Base-by-base conservation (phyloP, 2,888 invertebrate genomes). In the Cyclophora albipunctata region DNA sequence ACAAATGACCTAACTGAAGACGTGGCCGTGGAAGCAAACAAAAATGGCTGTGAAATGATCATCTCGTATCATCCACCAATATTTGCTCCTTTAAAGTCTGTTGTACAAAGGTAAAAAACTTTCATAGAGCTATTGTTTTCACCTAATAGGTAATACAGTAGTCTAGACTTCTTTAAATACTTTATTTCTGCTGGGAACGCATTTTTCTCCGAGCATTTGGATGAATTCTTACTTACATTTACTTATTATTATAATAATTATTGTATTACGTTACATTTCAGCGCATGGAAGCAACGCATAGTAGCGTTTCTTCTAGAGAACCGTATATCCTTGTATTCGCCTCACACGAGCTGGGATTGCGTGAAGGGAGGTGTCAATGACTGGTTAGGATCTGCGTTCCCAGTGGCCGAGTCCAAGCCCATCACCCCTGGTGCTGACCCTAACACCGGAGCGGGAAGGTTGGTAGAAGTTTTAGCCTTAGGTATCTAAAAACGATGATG, bases 61-160 rank as follows among this genome's bases (percentile, higher is more conserved):
- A 89, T 98, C 51, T 94, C 97, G 0, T 98, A 98, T 78, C 98
- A 98, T 88, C 98, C 98, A n/a, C 97, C 97, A 20, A 95, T 98
- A 73, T 98, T 98, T 81, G 87, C 90, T 7, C 93, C 96, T 4
- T 65, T 98, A 49, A 98, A 96, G 72, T 90, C 93, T 41, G 87
- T 98, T 42, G 92, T 93, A 2, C 90, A 96, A 91, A 94, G 91
- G 94, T 95, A 81, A 73, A 65, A 58, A 20, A 20, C 20, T 20
- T 20, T 2, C 20, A 20, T 20, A 20, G 20, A 20, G 20, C 20
- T 20, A 20, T 20, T 20, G 20, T 20, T 20, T 20, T 20, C 20
- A 20, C 20, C 20, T 20, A 20, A 20, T 20, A 20, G 20, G 20
- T 20, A 20, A 20, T 20, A 20, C 20, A 20, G 2, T 20, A 20